Conservation (phyloP, 2,113 vertebrate species). For the Percopsis transmontana region DNA sequence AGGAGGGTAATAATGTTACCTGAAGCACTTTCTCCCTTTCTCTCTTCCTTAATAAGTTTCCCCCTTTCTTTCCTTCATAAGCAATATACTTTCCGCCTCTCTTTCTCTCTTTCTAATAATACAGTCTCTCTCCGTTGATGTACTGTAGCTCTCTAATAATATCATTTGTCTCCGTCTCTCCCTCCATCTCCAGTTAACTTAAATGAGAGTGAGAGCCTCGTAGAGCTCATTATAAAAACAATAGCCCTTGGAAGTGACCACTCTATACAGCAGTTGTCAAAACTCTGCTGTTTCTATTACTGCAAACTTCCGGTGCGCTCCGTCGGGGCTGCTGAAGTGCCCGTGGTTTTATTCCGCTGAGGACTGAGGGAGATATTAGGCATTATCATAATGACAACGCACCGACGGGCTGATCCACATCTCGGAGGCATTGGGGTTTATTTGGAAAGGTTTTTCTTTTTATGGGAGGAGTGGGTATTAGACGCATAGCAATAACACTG, state of each 20-base stretch:
- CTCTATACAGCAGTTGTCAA: constrained; percentile 10
- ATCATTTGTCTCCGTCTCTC: neutral
- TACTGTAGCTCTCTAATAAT: neutral
- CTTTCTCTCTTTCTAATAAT: constrained; percentile 2
- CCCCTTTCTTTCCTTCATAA: neutral
- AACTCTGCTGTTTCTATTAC: constrained; percentile 23
- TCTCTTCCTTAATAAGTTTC: neutral
- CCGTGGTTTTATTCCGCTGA: constrained; percentile 2
- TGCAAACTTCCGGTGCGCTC: constrained; percentile 3
- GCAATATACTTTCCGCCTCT: neutral
- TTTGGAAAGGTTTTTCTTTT: neutral
- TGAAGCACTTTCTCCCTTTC: neutral
- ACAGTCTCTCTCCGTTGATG: constrained; percentile 10
- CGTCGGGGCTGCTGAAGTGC: neutral
- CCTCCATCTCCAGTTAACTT: neutral
- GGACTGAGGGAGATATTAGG: constrained; percentile 18
- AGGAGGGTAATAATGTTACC: constrained; percentile 11
- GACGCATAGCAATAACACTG: constrained; percentile 13
- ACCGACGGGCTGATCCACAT: constrained; percentile 9
- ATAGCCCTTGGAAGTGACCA: constrained; percentile 9
- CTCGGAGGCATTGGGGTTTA: constrained; percentile 5
- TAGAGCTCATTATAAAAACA: constrained; percentile 40
- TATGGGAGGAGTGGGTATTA: constrained; percentile 12
- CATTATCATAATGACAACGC: constrained; percentile 10
- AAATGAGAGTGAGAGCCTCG: neutral